phyloP scores from a whole-genome alignment of 2,797 vertebrate species.

The Mormyrops attenuatus region DNA sequence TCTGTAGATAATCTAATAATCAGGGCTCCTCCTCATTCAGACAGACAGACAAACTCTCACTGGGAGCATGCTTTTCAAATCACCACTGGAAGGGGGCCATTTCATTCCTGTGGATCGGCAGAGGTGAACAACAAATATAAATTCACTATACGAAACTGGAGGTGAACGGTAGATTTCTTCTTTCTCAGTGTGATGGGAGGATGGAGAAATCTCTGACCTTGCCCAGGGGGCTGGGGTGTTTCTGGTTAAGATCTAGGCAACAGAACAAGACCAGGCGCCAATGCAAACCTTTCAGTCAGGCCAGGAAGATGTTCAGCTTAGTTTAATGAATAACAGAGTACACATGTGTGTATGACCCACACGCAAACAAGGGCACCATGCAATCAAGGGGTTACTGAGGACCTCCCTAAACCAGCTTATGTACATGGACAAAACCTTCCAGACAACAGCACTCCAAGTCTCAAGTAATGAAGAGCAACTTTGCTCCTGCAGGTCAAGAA shows the following conservation, averaged over 20 bases:
- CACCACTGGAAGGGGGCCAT: conserved; percentile 45
- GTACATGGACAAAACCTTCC: neutral
- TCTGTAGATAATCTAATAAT: conserved; percentile 47
- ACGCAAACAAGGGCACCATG: conserved; percentile 40
- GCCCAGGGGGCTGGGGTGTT: conserved; percentile 65
- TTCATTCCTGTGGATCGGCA: conserved; percentile 33
- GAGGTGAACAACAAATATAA: conserved; percentile 54
- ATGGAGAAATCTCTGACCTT: conserved; percentile 60
- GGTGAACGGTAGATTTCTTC: conserved; percentile 41
- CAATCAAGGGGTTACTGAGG: neutral
- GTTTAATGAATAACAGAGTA: conserved; percentile 67
- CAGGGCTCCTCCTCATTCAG: conserved; percentile 20
- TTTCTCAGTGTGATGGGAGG: conserved; percentile 33
- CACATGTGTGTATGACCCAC: conserved; percentile 28
- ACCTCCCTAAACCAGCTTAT: neutral
- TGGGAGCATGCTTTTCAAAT: conserved; percentile 43
- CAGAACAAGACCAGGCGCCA: conserved; percentile 57
- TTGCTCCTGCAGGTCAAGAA: neutral
- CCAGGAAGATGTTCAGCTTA: conserved; percentile 58
- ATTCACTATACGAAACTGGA: conserved; percentile 54
- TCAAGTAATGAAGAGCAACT: neutral
- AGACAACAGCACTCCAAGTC: neutral
- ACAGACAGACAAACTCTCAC: neutral
- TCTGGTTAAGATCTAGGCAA: conserved; percentile 64
- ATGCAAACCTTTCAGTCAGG: conserved; percentile 59